Conservation (phyloP, 2,888 invertebrate genomes). For the Leptinotarsa peninsularis region DNA sequence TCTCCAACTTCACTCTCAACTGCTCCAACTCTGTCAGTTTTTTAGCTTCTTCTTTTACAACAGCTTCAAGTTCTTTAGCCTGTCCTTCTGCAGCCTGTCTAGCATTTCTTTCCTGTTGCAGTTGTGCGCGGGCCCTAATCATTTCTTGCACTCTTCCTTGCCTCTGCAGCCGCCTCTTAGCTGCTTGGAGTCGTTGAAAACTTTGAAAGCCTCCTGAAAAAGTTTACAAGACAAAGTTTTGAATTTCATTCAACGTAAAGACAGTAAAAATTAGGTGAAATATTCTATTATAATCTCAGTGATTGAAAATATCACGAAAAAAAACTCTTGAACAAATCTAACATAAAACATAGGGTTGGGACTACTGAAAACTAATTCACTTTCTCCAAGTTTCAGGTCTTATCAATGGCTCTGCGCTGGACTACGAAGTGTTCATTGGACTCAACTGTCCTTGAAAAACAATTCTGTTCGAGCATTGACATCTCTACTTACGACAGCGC, state of each 20-base stretch:
- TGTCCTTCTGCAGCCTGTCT: slow-evolving; percentile 72
- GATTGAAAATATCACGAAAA: too few relatives aligned
- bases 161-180: slow-evolving; percentile 67
- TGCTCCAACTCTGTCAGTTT: slow-evolving; percentile 80
- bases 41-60: slow-evolving; percentile 79
- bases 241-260: background rate
- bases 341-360: too few relatives aligned
- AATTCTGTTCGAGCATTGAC: too few relatives aligned
- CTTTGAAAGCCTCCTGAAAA: slow-evolving; percentile 70
- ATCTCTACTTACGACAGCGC: too few relatives aligned
- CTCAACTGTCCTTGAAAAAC: too few relatives aligned
- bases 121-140: slow-evolving; percentile 70
- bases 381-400: too few relatives aligned
- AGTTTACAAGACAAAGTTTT: background rate
- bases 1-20: slow-evolving; percentile 77
- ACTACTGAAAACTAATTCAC: too few relatives aligned
- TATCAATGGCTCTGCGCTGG: too few relatives aligned
- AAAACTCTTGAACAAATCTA: too few relatives aligned
- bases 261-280: background rate
- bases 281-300: too few relatives aligned
- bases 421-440: too few relatives aligned
- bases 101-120: slow-evolving; percentile 76
- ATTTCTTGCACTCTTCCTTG: slow-evolving; percentile 73
- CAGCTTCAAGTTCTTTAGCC: slow-evolving; percentile 75
- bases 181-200: slow-evolving; percentile 75